Evolutionary conservation across 2,888 invertebrate species (phyloP), one percentile per base, ranked within the genome.

Genomic region (Cataglyphis livida): DNA sequence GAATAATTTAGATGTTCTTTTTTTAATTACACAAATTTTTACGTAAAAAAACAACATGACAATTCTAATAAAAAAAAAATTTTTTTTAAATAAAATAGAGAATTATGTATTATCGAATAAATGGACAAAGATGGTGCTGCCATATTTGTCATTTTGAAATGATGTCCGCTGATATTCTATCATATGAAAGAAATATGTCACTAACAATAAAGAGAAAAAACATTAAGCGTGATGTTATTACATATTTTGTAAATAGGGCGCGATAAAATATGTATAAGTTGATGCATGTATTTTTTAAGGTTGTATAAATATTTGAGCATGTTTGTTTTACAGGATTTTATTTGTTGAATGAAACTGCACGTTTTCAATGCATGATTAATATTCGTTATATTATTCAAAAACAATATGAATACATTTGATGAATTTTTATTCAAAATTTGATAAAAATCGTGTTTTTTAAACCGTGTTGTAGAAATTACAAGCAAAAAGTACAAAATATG

Each of bases 201-300:
- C 61, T 35, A 82, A 61, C 35, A 35, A 35, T 35, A 35, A 35
- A 35, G 62, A 61, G 51, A 71, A 83, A 83, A 83, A 81, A 81
- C 51, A 41, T 25, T 59, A 48, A 48, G 41, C 15, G 28, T 76
- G 35, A 25, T 76, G 65, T 83, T 81, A 83, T 83, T 73, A 54
- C 65, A 32, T 25, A 57, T 73, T 73, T 78, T 81, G 32, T 66
- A 65, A 83, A 81, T 70, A 62, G 41, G 3, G 15, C 7, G 41
- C 79, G 79, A 62, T 64, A 81, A 76, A 81, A 44, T 70, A 54
- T 78, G 54, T 57, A 78, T 76, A 78, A 78, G 57, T 70, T 68
- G 71, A 41, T 41, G 32, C 41, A 18, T 41, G 28, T 78, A 75
- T 65, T 68, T 78, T 78, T 78, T 57, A 68, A 18, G 41, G 32